Evolutionary conservation across 2,797 vertebrate species (phyloP).

Genomic region (Cossypha polioptera): DNA sequence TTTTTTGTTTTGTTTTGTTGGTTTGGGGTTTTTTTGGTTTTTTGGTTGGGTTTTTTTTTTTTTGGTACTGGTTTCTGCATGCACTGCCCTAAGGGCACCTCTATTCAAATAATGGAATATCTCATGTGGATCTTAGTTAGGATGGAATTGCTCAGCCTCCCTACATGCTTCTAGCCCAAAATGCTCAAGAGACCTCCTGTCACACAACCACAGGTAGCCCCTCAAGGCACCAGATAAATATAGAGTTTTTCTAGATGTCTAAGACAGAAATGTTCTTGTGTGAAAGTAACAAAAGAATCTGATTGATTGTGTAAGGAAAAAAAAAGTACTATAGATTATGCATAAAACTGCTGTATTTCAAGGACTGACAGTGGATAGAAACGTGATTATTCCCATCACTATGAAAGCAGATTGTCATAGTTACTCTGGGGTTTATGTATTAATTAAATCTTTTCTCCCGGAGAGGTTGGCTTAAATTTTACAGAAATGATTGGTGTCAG

Average conservation of each 20-base stretch:
- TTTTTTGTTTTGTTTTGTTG: background rate
- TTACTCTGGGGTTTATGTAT: conserved; percentile 59
- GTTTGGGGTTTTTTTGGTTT: background rate
- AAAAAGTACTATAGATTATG: conserved; percentile 32
- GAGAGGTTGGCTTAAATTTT: conserved; percentile 52
- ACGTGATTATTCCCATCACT: conserved; percentile 17
- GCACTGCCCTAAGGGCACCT: conserved; percentile 20
- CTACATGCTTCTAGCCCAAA: conserved; percentile 26
- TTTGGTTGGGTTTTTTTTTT: background rate
- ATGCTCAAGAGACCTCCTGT: conserved; percentile 50
- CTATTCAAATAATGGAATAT: conserved; percentile 48
- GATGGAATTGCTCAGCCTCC: conserved; percentile 11
- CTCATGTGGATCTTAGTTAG: conserved; percentile 19
- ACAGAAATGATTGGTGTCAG: conserved; percentile 36
- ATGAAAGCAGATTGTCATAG: conserved; percentile 51
- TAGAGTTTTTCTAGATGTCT: conserved; percentile 29
- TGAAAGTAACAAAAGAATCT: conserved; percentile 37
- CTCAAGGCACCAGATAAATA: conserved; percentile 53
- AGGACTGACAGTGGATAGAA: conserved; percentile 15
- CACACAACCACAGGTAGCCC: conserved; percentile 43
- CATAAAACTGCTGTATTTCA: conserved; percentile 42
- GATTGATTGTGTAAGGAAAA: conserved; percentile 20
- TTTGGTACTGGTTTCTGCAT: background rate
- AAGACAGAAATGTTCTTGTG: conserved; percentile 29
- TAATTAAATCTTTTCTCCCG: conserved; percentile 66